Evolutionary conservation across 2,888 invertebrate species (phyloP), one percentile per base, ranked within the genome.

Genomic region (Choristoneura rosaceana): DNA sequence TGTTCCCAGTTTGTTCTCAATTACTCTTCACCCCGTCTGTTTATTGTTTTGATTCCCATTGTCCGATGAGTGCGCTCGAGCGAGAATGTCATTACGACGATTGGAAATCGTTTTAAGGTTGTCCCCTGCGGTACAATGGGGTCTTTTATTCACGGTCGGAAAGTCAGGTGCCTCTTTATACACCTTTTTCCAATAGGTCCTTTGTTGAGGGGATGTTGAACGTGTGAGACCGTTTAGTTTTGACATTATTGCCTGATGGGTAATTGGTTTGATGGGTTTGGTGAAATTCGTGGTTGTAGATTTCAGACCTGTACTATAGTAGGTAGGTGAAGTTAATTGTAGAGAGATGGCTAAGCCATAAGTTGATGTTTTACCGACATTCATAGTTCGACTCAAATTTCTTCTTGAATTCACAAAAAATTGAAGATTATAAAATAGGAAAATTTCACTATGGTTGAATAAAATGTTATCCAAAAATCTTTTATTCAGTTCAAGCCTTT

Each of bases 1-100:
- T 65, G 70, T 41, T 52, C 70, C 43, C n/a, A 70, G 70, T 70
- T 70, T 64, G 70, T 65, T 61, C 65, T 66, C 70, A 66, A 66
- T 70, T 70, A 70, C 52, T 52, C 38, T 66, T 66, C 70, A 61
- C 50, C 43, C 60, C 70, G 33, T 70, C 60, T 66, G 65, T 70
- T 70, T 70, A 66, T 70, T 66, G 65, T 71, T 66, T 71, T 43
- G 43, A 47, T 58, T 41, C 62, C 62, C 52, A 67, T 67, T 67
- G 71, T 71, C 25, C 59, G 65, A 38, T 14, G 58, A 65, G 33
- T 50, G 47, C n/a, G 64, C 58, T 52, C 17, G 47, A 52, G 52
- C 45, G 55, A 63, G 50, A 34, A 71, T 58, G 62, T 58, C 47
- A 62, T 67, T 71, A 71, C 45, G 47, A 12, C 71, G 55, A 67